Evolutionary conservation across 1,140 invertebrate genomes (phyloP).

Genomic region (Drosophila seguyi): DNA sequence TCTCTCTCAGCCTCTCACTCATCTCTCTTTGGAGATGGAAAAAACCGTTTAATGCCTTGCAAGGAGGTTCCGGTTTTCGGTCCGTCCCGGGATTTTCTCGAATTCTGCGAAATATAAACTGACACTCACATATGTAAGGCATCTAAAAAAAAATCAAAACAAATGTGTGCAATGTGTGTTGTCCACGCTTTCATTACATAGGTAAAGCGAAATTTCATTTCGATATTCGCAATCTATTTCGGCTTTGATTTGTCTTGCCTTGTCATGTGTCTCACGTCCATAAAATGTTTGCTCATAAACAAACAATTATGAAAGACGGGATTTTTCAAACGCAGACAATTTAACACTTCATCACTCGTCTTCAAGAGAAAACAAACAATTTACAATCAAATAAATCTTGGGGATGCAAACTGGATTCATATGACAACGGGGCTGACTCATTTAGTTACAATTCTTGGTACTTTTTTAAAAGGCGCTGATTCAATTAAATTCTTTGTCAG

Average conservation of each 20-base stretch:
- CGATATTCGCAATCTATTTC: conserved; percentile 49
- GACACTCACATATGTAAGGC: conserved; percentile 11
- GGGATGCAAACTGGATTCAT: conserved; percentile 2
- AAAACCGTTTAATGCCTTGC: conserved; percentile 36
- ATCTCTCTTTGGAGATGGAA: conserved; percentile 6
- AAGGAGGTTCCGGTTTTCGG: conserved; percentile 53
- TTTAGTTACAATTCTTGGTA: conserved; percentile 16
- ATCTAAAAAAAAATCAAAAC: not conserved
- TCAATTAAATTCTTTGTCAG: not conserved
- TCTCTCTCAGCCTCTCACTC: not conserved
- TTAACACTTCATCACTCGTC: conserved; percentile 24
- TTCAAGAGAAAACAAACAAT: conserved; percentile 32
- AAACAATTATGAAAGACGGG: conserved; percentile 41
- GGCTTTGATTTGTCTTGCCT: conserved; percentile 39
- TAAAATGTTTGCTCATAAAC: conserved; percentile 62
- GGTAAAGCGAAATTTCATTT: conserved; percentile 54
- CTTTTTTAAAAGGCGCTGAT: not conserved
- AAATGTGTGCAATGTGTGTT: conserved; percentile 10
- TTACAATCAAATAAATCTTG: conserved; percentile 12
- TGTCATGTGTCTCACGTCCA: conserved; percentile 61
- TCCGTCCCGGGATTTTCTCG: conserved; percentile 47
- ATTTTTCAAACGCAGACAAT: conserved; percentile 16
- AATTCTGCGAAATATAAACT: conserved; percentile 44
- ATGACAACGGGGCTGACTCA: conserved; percentile 22
- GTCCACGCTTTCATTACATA: conserved; percentile 50